Evolutionary conservation across 2,888 invertebrate genomes (phyloP).

Genomic region (Tiphia femorata): DNA sequence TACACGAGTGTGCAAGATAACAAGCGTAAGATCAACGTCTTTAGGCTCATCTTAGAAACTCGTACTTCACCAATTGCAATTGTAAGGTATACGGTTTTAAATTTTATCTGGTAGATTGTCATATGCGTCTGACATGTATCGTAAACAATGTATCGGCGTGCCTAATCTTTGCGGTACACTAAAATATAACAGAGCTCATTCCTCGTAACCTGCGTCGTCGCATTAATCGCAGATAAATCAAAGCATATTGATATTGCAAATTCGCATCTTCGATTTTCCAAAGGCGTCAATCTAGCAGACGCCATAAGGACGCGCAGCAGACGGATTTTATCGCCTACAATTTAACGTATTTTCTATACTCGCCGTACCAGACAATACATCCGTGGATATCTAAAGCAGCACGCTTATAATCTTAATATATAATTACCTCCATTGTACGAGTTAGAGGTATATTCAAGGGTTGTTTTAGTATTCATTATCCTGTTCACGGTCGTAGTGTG

Average conservation of each 20-base stretch:
- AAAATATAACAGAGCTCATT: not conserved
- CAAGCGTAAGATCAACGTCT: too few species aligned
- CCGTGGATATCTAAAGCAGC: not conserved
- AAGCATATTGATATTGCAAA: not conserved
- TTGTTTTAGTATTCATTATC: conserved; percentile 57
- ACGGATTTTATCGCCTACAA: conserved; percentile 65
- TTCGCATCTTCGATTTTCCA: conserved; percentile 21
- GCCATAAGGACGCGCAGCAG: conserved; percentile 69
- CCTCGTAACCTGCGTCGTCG: too few species aligned
- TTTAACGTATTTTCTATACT: conserved; percentile 14
- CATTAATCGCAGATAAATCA: too few species aligned
- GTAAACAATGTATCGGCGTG: too few species aligned
- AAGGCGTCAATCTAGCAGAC: conserved; percentile 67
- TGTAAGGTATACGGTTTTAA: conserved; percentile 14
- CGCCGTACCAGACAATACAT: not conserved
- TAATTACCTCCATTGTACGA: conserved; percentile 53
- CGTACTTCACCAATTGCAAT: not conserved
- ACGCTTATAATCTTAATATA: conserved; percentile 13
- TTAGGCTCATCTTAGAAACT: too few species aligned
- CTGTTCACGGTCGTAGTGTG: conserved; percentile 54
- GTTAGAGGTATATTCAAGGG: conserved; percentile 49
- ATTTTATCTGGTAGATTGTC: not conserved
- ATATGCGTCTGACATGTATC: too few species aligned
- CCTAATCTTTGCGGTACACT: too few species aligned
- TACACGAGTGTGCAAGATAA: too few species aligned